These are phyloP conservation scores for Volucella zonaria DNA, from an alignment of 2,888 invertebrate species.

Conservation along the genomic window DNA sequence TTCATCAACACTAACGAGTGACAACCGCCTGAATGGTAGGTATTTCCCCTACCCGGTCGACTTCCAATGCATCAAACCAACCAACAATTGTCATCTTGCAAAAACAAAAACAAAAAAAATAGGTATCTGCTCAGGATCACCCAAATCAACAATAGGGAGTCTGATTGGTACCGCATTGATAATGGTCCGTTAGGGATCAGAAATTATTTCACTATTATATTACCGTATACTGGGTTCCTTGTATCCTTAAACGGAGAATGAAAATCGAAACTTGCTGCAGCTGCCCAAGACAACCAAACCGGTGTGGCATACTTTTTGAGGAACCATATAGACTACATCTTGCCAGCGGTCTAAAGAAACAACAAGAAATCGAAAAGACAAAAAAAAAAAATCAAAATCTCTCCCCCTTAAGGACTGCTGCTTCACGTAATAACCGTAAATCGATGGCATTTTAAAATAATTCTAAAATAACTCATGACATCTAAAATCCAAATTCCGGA, in stretches of 20 bases:
- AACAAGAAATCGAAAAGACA: slow-evolving; percentile 30
- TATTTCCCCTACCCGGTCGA: no score
- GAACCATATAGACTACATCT: slow-evolving; percentile 36
- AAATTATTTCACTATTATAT: slow-evolving; percentile 53
- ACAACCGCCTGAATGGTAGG: no score
- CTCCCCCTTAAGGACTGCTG: slow-evolving; percentile 29
- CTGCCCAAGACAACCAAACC: slow-evolving; percentile 68
- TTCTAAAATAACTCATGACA: slow-evolving; percentile 53
- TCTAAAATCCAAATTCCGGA: slow-evolving; percentile 33
- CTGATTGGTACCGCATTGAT: slow-evolving; percentile 65
- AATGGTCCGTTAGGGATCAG: slow-evolving; percentile 66
- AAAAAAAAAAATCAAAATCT: slow-evolving; percentile 1
- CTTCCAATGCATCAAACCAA: neutral
- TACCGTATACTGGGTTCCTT: slow-evolving; percentile 15
- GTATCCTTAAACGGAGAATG: slow-evolving; percentile 51
- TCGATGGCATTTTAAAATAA: slow-evolving; percentile 56
- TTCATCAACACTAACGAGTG: no score
- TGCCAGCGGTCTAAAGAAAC: slow-evolving; percentile 9
- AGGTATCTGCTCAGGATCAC: neutral
- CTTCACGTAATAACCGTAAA: slow-evolving; percentile 62
- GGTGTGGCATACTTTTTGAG: slow-evolving; percentile 57
- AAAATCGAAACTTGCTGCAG: slow-evolving; percentile 69
- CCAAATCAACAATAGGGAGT: slow-evolving; percentile 40
- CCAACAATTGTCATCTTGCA: slow-evolving; percentile 32
- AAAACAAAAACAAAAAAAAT: slow-evolving; percentile 24